Percentiles rank a stretch among this genome's conserved stretches.
phyloP scores from a whole-genome alignment of 2,113 vertebrate species.

The Pelecanus crispus region DNA sequence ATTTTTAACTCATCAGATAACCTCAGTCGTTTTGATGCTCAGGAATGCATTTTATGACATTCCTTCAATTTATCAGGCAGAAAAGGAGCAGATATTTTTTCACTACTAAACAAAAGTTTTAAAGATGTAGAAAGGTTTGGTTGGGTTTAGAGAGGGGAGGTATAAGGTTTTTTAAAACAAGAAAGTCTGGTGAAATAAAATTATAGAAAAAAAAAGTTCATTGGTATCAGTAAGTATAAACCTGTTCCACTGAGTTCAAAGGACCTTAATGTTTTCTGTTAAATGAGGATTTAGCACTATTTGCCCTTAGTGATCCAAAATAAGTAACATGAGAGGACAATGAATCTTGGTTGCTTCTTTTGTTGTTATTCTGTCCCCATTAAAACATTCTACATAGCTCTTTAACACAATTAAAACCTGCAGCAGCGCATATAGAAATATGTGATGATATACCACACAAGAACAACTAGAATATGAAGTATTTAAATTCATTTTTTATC shows the following conservation, averaged over 20 bases:
- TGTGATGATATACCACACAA: not conserved
- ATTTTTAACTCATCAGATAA: not conserved
- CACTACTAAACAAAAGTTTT: not conserved
- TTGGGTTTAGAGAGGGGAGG: not conserved
- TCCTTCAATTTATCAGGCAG: not conserved
- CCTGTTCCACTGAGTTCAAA: not conserved
- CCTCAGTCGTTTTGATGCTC: not conserved
- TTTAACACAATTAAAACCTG: not conserved
- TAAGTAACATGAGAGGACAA: not conserved
- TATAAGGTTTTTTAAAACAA: not conserved
- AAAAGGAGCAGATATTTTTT: not conserved
- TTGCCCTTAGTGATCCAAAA: not conserved
- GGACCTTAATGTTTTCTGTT: not conserved
- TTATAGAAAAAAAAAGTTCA: not conserved
- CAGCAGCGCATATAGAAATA: not conserved
- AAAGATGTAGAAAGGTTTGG: not conserved
- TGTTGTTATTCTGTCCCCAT: not conserved
- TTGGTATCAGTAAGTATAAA: not conserved
- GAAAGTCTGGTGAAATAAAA: not conserved
- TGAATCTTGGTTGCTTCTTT: not conserved
- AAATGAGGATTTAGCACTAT: not conserved
- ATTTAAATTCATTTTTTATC: not conserved
- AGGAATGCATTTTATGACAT: not conserved
- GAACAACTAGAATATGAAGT: not conserved
- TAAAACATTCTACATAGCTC: not conserved